These are phyloP conservation scores for Sturnus vulgaris DNA, from an alignment of 2,113 vertebrate species.

Conservation along the genomic window DNA sequence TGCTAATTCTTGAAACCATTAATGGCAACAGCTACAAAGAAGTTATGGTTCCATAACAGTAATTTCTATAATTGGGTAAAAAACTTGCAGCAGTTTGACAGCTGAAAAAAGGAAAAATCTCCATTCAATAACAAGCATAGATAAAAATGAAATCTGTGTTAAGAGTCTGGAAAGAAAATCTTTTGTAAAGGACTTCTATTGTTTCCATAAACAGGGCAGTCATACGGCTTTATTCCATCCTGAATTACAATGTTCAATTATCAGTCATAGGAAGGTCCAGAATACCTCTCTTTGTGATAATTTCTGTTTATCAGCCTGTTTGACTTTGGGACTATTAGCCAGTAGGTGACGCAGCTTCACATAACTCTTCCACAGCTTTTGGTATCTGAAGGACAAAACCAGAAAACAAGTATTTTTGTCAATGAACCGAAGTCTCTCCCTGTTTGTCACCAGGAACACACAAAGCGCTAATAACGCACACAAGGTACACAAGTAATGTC, in stretches of 20 bases:
- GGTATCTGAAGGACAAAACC: slow-evolving; percentile 82
- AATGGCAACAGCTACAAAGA: neutral
- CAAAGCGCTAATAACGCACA: neutral
- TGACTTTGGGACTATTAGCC: slow-evolving; percentile 98
- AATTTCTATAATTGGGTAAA: neutral
- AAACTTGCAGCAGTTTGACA: neutral
- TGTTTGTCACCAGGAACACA: neutral
- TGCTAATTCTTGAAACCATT: slow-evolving; percentile 6
- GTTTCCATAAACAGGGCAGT: neutral
- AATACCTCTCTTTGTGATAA: slow-evolving; percentile 93
- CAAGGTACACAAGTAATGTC: neutral
- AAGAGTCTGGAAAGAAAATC: neutral
- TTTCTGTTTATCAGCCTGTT: slow-evolving; percentile 98
- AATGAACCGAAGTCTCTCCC: neutral
- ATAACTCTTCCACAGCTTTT: slow-evolving; percentile 99
- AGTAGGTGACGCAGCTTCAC: slow-evolving; percentile 97
- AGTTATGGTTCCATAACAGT: neutral
- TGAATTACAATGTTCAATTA: neutral
- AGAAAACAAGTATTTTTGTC: neutral
- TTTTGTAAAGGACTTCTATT: neutral
- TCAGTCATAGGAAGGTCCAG: neutral
- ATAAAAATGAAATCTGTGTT: slow-evolving; percentile 8
- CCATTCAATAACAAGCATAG: neutral
- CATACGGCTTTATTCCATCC: neutral
- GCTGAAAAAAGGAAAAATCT: neutral